Base-by-base conservation (phyloP, 2,113 vertebrate genomes). In the Phoxinus phoxinus region DNA sequence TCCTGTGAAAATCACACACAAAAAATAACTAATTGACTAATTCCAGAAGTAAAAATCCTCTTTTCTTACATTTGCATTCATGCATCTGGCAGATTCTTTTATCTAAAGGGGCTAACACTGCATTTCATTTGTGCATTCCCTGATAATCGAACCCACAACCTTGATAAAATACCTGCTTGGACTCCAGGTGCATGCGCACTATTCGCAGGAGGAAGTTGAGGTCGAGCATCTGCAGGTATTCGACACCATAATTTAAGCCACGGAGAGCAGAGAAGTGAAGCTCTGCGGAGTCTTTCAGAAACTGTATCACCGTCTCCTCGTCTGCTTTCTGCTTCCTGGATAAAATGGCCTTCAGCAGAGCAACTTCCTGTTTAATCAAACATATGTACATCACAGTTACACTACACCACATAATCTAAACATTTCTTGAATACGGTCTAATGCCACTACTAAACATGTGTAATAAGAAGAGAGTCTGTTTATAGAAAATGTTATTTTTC, bases 211-310 rank as follows among this genome's bases (percentile, higher is more conserved):
- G 83, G 90, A 96, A 96, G 86, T 85, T 51, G 2, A 94, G 93
- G 75, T 95, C 88, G 8, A 95, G 92, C 56, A 89, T 94, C 72
- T 94, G 89, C 0, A 95, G 91, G 87, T 96, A 95, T 77, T 95
- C 93, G 0, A 91, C 81, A 59, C 95, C 85, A 76, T 95, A 88
- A 10, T 92, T 92, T 23, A 95, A 89, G 9, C 91, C 92, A 27
- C 89, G 90, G 41, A 95, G 86, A 46, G 19, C 4, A 5, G 88
- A 90, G 87, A 94, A 94, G 82, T 95, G 95, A 37, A 94, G 90
- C 59, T 95, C 94, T 0, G 88, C 87, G 0, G 92, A 91, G 73
- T 95, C 91, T 21, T 92, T 93, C 79, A 95, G 92, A 2, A 95
- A 89, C 0, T 37, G 9, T 0, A 82, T 83, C 78, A 88, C 89